These are phyloP conservation scores for Coregonus sp. DNA, from an alignment of 2,797 vertebrate species.

Conservation along the genomic window DNA sequence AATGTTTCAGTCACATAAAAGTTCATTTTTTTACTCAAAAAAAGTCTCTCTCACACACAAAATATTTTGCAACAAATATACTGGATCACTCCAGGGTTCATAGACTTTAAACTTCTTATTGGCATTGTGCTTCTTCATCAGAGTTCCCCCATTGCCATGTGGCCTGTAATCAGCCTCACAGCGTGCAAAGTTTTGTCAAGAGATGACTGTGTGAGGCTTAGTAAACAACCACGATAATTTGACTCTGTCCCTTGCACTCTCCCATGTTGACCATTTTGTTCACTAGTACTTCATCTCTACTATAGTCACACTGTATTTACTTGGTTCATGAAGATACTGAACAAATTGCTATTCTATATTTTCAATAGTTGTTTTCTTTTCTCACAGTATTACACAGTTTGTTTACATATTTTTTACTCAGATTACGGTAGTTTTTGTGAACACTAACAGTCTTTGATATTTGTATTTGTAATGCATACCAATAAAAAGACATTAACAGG, in stretches of 20 bases:
- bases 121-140: slow-evolving; percentile 76
- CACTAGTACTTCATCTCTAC: slow-evolving; percentile 73
- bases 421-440: slow-evolving; percentile 69
- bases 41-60: slow-evolving; percentile 77
- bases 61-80: slow-evolving; percentile 69
- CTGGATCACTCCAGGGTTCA: slow-evolving; percentile 72
- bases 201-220: slow-evolving; percentile 59
- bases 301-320: slow-evolving; percentile 80
- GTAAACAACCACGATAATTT: slow-evolving; percentile 71
- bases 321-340: slow-evolving; percentile 78
- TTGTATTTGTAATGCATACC: slow-evolving; percentile 71
- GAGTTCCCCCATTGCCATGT: slow-evolving; percentile 44
- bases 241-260: slow-evolving; percentile 67
- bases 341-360: slow-evolving; percentile 72
- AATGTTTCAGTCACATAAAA: slow-evolving; percentile 79
- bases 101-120: slow-evolving; percentile 68
- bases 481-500: slow-evolving; percentile 68
- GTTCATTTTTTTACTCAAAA: slow-evolving; percentile 49
- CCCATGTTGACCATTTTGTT: slow-evolving; percentile 70
- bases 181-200: slow-evolving; percentile 52
- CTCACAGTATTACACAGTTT: slow-evolving; percentile 79
- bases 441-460: slow-evolving; percentile 78
- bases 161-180: slow-evolving; percentile 66
- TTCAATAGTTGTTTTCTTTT: slow-evolving; percentile 66
- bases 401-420: slow-evolving; percentile 61